Conservation (phyloP, 2,797 vertebrate genomes). For the Melanotaenia maccullochi region DNA sequence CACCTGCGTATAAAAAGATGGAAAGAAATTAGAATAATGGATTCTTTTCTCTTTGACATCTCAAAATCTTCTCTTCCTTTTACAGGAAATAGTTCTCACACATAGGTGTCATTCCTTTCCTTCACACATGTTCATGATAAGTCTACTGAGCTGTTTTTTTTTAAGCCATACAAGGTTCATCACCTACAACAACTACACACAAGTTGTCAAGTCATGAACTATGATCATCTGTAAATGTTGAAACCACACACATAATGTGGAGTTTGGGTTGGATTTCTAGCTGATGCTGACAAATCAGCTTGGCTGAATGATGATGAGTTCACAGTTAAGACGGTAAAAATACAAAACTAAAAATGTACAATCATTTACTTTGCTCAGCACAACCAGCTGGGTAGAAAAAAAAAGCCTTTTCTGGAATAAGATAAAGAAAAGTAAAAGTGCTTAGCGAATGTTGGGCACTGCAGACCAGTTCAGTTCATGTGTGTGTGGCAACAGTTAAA, state of each 20-base stretch:
- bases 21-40: background rate
- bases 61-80: background rate
- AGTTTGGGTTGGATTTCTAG: conserved; percentile 10
- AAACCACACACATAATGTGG: background rate
- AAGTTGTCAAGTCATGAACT: background rate
- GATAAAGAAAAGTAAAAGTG: conserved; percentile 25
- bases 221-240: background rate
- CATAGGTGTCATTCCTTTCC: background rate
- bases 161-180: conserved; percentile 19
- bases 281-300: conserved; percentile 2
- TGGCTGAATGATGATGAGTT: conserved; percentile 8
- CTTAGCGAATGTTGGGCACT: conserved; percentile 18
- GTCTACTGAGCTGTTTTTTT: conserved; percentile 5
- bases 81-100: background rate
- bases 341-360: background rate
- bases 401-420: conserved; percentile 21
- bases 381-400: conserved; percentile 7
- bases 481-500: conserved; percentile 17
- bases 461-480: background rate
- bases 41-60: background rate
- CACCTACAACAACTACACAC: background rate
- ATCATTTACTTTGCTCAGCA: conserved; percentile 24
- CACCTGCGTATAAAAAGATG: conserved; percentile 78
- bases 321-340: conserved; percentile 22
- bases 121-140: background rate